Percentiles rank a stretch among this genome's conserved stretches.
These are phyloP conservation scores for Ptiloglossa arizonensis DNA, from an alignment of 1,140 invertebrate species.

Conservation along the genomic window DNA sequence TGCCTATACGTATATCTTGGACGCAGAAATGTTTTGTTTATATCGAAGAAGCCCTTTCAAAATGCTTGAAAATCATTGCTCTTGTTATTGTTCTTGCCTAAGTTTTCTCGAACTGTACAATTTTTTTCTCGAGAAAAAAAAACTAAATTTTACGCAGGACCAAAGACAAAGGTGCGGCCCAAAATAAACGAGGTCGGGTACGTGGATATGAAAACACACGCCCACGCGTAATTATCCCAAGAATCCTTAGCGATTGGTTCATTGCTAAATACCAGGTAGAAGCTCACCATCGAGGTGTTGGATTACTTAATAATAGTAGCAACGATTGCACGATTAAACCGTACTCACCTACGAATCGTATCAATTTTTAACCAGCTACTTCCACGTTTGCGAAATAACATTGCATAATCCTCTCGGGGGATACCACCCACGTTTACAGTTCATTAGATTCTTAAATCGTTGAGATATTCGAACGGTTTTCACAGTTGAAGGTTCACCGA, in stretches of 20 bases:
- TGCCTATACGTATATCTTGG: too few species aligned
- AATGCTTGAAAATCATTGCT: too few species aligned
- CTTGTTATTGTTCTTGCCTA: too few species aligned
- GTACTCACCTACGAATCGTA: constrained; percentile 22
- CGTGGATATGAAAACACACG: constrained; percentile 56
- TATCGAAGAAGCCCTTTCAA: too few species aligned
- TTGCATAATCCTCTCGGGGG: constrained; percentile 4
- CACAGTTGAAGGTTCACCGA: neutral
- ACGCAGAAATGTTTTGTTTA: too few species aligned
- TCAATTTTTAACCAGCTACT: constrained; percentile 8
- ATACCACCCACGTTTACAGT: neutral
- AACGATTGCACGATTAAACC: constrained; percentile 30
- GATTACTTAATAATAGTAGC: constrained; percentile 45
- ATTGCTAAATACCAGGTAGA: constrained; percentile 53
- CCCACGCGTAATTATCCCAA: constrained; percentile 45
- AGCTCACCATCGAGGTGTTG: constrained; percentile 31
- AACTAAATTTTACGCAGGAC: neutral
- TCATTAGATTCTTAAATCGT: neutral
- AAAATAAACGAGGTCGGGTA: constrained; percentile 1
- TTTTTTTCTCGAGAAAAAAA: neutral
- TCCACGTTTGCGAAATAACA: constrained; percentile 17
- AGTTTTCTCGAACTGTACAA: too few species aligned
- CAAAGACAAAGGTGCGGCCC: constrained; percentile 17
- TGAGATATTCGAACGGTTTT: neutral
- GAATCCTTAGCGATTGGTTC: constrained; percentile 51